These are phyloP conservation scores for Spilogale gracilis DNA, from an alignment of 2,113 vertebrate species.

Conservation along the genomic window DNA sequence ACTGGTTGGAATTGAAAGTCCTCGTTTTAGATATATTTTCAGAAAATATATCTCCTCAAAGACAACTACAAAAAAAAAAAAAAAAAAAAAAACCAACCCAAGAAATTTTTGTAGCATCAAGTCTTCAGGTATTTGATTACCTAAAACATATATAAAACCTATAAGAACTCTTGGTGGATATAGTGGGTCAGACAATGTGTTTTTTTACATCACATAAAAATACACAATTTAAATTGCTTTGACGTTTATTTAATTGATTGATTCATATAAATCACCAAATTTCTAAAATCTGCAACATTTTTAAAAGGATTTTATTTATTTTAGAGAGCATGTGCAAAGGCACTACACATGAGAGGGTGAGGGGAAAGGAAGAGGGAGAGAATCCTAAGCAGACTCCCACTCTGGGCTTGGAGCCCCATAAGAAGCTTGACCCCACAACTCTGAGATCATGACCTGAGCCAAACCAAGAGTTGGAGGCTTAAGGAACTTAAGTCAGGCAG, in stretches of 20 bases:
- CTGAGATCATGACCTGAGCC: not conserved
- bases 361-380: not conserved
- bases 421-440: not conserved
- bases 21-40: not conserved
- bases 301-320: not conserved
- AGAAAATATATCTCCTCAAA: not conserved
- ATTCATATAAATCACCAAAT: not conserved
- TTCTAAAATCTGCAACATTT: not conserved
- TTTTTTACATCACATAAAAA: not conserved
- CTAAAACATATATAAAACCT: not conserved
- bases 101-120: not conserved
- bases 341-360: not conserved
- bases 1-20: conserved; percentile 31
- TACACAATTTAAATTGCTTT: not conserved
- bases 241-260: not conserved
- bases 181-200: not conserved
- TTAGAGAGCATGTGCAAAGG: not conserved
- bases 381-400: not conserved
- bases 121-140: not conserved
- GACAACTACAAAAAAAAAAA: not conserved
- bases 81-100: not conserved
- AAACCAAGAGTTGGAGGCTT: not conserved
- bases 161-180: not conserved
- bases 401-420: not conserved
- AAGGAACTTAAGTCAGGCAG: not conserved